Evolutionary conservation across 2,797 vertebrate genomes (phyloP).

Genomic region (Bucorvus abyssinicus): DNA sequence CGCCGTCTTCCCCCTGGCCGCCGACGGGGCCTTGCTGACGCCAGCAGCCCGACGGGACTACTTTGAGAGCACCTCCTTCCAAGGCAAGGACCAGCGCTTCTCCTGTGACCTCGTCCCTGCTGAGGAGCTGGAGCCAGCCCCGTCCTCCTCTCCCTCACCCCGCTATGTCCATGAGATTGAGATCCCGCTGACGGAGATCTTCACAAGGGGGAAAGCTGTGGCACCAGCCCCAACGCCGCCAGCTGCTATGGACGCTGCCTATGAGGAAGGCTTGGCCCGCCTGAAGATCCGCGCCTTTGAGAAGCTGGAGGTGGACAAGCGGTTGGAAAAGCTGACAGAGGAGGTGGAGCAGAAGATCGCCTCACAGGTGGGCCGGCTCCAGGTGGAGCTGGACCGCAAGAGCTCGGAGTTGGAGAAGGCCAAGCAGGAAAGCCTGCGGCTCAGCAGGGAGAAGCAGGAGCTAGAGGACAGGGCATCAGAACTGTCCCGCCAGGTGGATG

Average conservation of each 20-base stretch:
- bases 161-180: slow-evolving; percentile 95
- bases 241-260: slow-evolving; percentile 88
- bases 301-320: slow-evolving; percentile 92
- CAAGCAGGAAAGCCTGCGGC: slow-evolving; percentile 89
- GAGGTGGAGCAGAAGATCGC: slow-evolving; percentile 99
- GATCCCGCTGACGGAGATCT: slow-evolving; percentile 92
- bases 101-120: slow-evolving; percentile 90
- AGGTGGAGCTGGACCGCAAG: slow-evolving; percentile 95
- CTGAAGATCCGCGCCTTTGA: slow-evolving; percentile 96
- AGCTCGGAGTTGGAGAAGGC: slow-evolving; percentile 95
- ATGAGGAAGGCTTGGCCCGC: slow-evolving; percentile 93
- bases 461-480: slow-evolving; percentile 94
- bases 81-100: slow-evolving; percentile 87
- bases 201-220: slow-evolving; percentile 86
- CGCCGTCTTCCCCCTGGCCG: slow-evolving; percentile 87
- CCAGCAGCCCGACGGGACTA: slow-evolving; percentile 80
- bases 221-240: slow-evolving; percentile 86
- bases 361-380: slow-evolving; percentile 91
- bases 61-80: slow-evolving; percentile 86
- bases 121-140: slow-evolving; percentile 86
- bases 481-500: slow-evolving; percentile 94
- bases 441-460: slow-evolving; percentile 94
- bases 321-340: slow-evolving; percentile 94
- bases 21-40: slow-evolving; percentile 82
- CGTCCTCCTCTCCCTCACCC: slow-evolving; percentile 77